Evolutionary conservation across 2,113 vertebrate species (phyloP).

Genomic region (Redunca redunca): DNA sequence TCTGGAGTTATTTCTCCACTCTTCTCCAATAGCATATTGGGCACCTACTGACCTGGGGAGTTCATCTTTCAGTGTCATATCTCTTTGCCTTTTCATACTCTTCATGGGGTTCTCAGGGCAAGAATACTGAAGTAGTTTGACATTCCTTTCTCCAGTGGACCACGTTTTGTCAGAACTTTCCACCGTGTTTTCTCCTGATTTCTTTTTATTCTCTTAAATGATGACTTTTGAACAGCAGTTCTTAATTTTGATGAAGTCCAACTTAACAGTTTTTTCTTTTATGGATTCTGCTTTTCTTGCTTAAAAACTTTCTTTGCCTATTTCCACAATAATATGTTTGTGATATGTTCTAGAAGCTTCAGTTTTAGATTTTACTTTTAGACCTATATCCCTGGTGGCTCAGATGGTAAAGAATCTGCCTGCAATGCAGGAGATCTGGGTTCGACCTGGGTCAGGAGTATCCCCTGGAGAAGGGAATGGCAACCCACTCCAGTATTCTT

Average conservation of each 20-base stretch:
- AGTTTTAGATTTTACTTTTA: not conserved
- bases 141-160: not conserved
- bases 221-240: not conserved
- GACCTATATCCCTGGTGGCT: not conserved
- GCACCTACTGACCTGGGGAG: not conserved
- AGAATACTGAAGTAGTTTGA: not conserved
- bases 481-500: not conserved
- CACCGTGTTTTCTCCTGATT: not conserved
- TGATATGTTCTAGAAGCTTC: not conserved
- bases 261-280: not conserved
- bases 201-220: not conserved
- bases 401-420: not conserved
- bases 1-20: not conserved
- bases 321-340: not conserved
- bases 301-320: not conserved
- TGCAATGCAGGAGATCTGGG: not conserved
- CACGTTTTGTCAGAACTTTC: not conserved
- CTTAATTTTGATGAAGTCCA: not conserved
- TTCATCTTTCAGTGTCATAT: not conserved
- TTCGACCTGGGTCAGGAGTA: not conserved
- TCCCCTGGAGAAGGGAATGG: not conserved
- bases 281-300: not conserved
- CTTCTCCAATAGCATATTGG: not conserved
- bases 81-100: not conserved
- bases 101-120: not conserved